Evolutionary conservation across 2,888 invertebrate genomes (phyloP), one percentile per base, ranked within the genome.

Genomic region (Amphipyra tragopoginis): DNA sequence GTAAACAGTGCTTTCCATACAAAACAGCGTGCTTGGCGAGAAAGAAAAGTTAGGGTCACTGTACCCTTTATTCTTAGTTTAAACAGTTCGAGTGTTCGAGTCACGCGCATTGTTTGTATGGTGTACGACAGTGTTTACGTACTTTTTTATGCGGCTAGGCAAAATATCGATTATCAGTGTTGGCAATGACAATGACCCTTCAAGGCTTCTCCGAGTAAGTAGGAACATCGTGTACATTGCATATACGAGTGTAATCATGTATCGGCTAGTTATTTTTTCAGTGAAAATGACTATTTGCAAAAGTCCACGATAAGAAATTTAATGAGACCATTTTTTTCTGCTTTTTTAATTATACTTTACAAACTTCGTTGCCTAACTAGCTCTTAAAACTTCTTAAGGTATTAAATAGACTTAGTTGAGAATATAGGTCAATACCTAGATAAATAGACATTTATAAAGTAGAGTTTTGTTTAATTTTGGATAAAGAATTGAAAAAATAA

Each of bases 141-240:
- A 53, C 77, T 74, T 81, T 65, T 82, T 81, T 80, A 70, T 82
- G 69, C 70, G 84, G 73, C 83, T 90, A 88, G 86, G 82, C 75
- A 72, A 87, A 81, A 76, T 89, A 92, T 92, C 90, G 92, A 91
- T 91, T 82, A 81, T 79, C 67, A 70, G 57, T 59, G 76, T 84
- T 82, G 90, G 81, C 87, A 90, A 90, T 90, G 91, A 91, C 87
- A 90, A 90, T 90, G 91, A 91, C 88, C 89, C 76, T 67, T 89
- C 90, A 91, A 91, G 91, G 91, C 74, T 80, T 65, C 38, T 45
- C 66, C 61, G 69, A 48, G 7, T 29, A 29, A 29, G 51, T 64
- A 75, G 72, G 65, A 78, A 67, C 52, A 71, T 65, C 52, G 69
- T 67, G 54, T 63, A 66, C 65, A 63, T 60, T 68, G 44, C 64